Base-by-base conservation (phyloP, 1,140 invertebrate genomes). In the Belonocnema kinseyi region DNA sequence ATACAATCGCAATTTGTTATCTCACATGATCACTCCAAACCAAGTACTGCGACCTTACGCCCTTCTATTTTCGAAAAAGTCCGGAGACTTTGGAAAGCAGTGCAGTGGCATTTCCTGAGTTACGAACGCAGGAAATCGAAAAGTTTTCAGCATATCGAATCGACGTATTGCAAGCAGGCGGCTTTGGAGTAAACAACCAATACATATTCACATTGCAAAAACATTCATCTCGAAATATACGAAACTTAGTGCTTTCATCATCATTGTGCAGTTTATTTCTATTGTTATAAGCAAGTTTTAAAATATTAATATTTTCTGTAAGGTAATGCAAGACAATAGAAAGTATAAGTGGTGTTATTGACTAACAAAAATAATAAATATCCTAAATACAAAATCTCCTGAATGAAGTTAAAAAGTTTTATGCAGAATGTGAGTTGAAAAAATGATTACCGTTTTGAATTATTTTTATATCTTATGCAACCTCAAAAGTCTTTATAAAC, bases 121-220 rank as follows among this genome's bases (percentile, higher is more conserved):
- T 66, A 66, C 61, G 26, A 66, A 66, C 73, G 50, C 54, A 16
- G 74, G 14, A 54, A 77, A 74, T 56, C 16, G 33, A 66, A 66
- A 66, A 66, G 75, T 86, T 87, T 83, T 17, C 78, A 78, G 82
- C 85, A 85, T 85, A 86, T 86, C 82, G 85, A 80, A 88, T 88
- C 87, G 86, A 88, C 86, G 85, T 88, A 88, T 87, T 82, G 83
- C 80, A 77, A 77, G 74, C 80, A 83, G 86, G 87, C 88, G 88
- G 85, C 83, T 19, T 72, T 70, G 75, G 80, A 82, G 87, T 88
- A 88, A 88, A 88, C 87, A 88, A 88, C 75, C 84, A 79, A 83
- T 85, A 87, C 82, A 83, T 85, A 81, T 84, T 80, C 61, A 66
- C 33, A 66, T 40, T n/a, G 61, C 61, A 21, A 66, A 66, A 66